Percentiles rank a stretch among this genome's conserved stretches.
phyloP scores from a whole-genome alignment of 2,113 vertebrate genomes.

The Psephotus haematonotus region DNA sequence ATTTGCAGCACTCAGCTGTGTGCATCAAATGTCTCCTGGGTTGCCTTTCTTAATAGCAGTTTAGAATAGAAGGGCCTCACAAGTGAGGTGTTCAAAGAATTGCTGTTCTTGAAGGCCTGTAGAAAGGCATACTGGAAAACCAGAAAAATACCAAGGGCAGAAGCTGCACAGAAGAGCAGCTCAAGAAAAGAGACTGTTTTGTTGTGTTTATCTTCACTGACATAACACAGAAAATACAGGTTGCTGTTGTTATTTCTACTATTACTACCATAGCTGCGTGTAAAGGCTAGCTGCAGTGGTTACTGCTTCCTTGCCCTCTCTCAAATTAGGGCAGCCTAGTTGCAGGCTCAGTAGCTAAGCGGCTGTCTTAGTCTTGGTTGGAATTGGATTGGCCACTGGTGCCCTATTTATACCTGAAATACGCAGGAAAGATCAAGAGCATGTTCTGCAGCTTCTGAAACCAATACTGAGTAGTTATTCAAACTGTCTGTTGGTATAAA shows the following conservation, averaged over 20 bases:
- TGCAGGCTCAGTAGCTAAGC: too few species aligned
- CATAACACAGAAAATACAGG: neutral
- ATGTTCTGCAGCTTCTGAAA: conserved; percentile 28
- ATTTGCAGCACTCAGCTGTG: neutral
- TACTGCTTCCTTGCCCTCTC: neutral
- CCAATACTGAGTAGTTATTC: neutral
- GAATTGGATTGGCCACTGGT: neutral
- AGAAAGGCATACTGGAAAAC: neutral
- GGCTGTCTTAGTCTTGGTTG: neutral
- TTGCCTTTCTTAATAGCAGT: neutral
- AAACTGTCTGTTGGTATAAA: neutral
- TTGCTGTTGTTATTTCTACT: neutral
- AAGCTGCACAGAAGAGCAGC: neutral
- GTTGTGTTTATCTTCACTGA: neutral
- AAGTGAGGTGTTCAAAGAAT: neutral
- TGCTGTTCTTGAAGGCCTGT: neutral
- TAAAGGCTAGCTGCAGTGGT: neutral
- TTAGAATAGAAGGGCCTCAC: neutral
- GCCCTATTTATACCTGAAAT: conserved; percentile 2
- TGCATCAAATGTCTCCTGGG: neutral
- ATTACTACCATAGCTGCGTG: rapidly evolving
- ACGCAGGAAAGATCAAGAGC: conserved; percentile 8
- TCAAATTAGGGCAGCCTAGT: neutral
- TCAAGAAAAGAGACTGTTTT: neutral
- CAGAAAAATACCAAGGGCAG: rapidly evolving